phyloP scores from a whole-genome alignment of 2,888 invertebrate genomes.

The Exocentrus adspersus region DNA sequence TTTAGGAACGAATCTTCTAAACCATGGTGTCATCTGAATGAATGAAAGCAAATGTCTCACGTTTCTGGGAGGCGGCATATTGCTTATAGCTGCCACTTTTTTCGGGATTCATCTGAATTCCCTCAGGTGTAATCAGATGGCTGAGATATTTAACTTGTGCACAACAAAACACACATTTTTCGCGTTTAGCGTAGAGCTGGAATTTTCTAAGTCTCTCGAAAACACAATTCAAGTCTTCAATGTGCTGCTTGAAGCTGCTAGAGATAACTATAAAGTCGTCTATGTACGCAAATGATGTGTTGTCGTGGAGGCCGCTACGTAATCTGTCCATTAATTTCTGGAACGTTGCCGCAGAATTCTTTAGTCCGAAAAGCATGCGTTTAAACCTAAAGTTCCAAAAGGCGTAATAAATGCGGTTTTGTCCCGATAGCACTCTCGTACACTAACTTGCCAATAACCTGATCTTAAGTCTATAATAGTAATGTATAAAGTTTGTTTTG shows the following conservation, averaged over 20 bases:
- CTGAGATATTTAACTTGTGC: constrained; percentile 12
- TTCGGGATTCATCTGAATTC: constrained; percentile 6
- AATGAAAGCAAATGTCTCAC: constrained; percentile 43
- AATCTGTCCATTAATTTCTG: constrained; percentile 34
- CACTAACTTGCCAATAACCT: constrained; percentile 31
- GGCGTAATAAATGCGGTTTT: constrained; percentile 32
- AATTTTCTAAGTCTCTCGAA: constrained; percentile 30
- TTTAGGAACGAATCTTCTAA: constrained; percentile 35
- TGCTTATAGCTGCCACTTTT: constrained; percentile 20
- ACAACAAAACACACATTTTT: constrained; percentile 3
- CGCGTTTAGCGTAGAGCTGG: constrained; percentile 21
- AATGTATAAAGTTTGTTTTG: constrained; percentile 12
- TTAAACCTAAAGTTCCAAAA: constrained; percentile 28
- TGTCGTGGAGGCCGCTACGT: constrained; percentile 20
- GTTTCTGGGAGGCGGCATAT: constrained; percentile 20
- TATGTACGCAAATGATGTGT: constrained; percentile 29
- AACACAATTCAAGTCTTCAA: constrained; percentile 26
- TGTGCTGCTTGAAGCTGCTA: constrained; percentile 26
- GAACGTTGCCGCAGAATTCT: constrained; percentile 32
- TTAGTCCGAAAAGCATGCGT: constrained; percentile 32
- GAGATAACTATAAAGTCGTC: constrained; percentile 34
- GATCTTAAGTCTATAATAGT: constrained; percentile 28
- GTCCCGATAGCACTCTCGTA: constrained; percentile 20
- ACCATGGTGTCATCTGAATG: constrained; percentile 46
- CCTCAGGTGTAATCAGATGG: constrained; percentile 18